A percentile compares a stretch with the other conserved stretches of the same genome.
Evolutionary conservation across 1,140 invertebrate species (phyloP).

Genomic region (Chelonus insularis): DNA sequence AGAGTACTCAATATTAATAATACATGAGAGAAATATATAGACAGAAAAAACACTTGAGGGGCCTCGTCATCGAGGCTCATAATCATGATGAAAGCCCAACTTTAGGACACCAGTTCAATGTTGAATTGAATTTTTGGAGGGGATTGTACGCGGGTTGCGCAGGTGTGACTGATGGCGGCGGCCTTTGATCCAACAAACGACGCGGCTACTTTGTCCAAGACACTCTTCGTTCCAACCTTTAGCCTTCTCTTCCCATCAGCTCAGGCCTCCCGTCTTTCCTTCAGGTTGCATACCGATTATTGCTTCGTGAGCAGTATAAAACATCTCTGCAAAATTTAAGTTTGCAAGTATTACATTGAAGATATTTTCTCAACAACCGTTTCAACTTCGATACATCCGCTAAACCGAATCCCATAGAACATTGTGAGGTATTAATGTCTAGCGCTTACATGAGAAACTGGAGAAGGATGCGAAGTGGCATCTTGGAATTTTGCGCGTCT

Average conservation of each 20-base stretch:
- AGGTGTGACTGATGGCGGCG: constrained; percentile 56
- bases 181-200: constrained; percentile 51
- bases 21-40: too few species aligned
- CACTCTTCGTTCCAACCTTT: constrained; percentile 20
- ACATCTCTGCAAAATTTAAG: neutral
- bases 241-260: neutral
- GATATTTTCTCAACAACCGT: too few species aligned
- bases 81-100: neutral
- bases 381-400: too few species aligned
- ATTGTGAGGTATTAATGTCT: constrained; percentile 27
- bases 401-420: too few species aligned
- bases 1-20: too few species aligned
- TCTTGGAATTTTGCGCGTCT: constrained; percentile 27
- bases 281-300: constrained; percentile 41
- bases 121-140: constrained; percentile 33
- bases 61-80: constrained; percentile 10
- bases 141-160: constrained; percentile 52
- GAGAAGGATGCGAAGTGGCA: neutral
- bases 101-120: constrained; percentile 8
- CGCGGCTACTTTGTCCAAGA: constrained; percentile 49
- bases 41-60: too few species aligned
- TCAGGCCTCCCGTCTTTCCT: constrained; percentile 31
- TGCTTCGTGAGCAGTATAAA: constrained; percentile 34
- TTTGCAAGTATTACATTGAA: too few species aligned
- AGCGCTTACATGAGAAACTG: neutral